phyloP scores from a whole-genome alignment of 2,113 vertebrate species.

The Amphiprion ocellaris region DNA sequence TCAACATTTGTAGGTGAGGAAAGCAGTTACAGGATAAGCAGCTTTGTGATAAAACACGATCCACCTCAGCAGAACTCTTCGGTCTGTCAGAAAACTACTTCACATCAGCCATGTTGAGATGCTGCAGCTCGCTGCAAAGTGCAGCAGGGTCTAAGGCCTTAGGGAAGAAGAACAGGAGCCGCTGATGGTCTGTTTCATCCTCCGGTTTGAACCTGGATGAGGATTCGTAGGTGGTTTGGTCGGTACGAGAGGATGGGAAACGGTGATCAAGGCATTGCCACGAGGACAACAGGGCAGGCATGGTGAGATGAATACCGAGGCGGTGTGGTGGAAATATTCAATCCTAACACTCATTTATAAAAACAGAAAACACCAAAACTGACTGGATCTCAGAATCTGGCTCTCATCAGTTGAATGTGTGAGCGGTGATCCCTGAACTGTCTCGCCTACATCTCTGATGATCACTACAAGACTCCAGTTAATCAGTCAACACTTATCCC shows the following conservation, averaged over 20 bases:
- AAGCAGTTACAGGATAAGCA: conserved; percentile 36
- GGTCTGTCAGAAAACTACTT: conserved; percentile 40
- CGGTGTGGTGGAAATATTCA: conserved; percentile 12
- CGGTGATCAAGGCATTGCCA: conserved; percentile 36
- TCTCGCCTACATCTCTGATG: conserved; percentile 20
- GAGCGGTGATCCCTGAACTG: conserved; percentile 37
- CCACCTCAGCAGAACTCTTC: conserved; percentile 42
- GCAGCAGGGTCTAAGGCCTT: conserved; percentile 74
- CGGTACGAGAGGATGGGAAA: conserved; percentile 11
- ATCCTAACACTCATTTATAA: conserved; percentile 21
- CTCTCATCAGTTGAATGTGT: conserved; percentile 22
- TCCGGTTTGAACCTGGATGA: conserved; percentile 45
- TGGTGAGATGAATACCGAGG: conserved; percentile 26
- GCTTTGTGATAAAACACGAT: conserved; percentile 48
- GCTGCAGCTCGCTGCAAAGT: conserved; percentile 56
- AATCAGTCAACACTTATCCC: conserved; percentile 47
- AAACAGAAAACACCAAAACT: conserved; percentile 31
- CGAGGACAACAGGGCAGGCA: conserved; percentile 31
- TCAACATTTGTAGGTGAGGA: conserved; percentile 35
- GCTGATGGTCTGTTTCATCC: conserved; percentile 52
- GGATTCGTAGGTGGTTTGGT: conserved; percentile 35
- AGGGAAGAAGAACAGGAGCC: conserved; percentile 44
- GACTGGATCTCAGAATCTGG: conserved; percentile 9
- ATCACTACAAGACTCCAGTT: conserved; percentile 38
- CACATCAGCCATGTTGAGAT: conserved; percentile 57